Base-by-base conservation (phyloP, 92 coral and sea anemone genomes). In the Paragorgia papillata region DNA sequence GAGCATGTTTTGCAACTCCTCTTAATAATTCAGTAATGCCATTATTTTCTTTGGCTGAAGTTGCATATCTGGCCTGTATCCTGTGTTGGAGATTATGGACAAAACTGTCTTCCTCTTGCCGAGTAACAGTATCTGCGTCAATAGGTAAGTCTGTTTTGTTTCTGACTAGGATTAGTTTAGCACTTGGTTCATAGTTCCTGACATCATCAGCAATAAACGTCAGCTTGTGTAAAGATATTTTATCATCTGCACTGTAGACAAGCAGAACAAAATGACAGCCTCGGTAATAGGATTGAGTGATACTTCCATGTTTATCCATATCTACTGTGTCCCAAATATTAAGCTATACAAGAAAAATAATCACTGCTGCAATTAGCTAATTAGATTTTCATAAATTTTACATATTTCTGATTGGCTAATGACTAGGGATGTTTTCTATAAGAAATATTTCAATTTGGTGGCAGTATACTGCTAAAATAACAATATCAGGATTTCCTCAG, bases 251-350 rank as follows among this genome's bases (percentile, higher is more conserved):
- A 57, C 92, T 88, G 75, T 92, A 92, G 18, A 92, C 97, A 25
- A 92, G 61, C 54, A 92, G 73, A 24, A 92, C 96, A 37, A 83
- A 84, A 17, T 66, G 81, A 79, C 96, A 84, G 37, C 62, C 82
- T 64, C 62, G 34, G 85, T 74, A 90, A 69, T 92, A 84, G 7
- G 96, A 80, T 29, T 88, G 87, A 5, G 97, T 89, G 31, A 90
- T 80, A 21, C 62, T 60, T 0, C 83, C 92, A 73, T 79, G 54
- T 9, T 43, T 31, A 43, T 92, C 97, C 57, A 92, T 69, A 18
- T 91, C 97, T 51, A 67, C 69, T 27, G 96, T 92, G 62, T 92
- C 97, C 85, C 91, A 88, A 56, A 92, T 66, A 9, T 67, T 30
- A 41, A 90, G 44, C 97, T 92, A 83, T 12, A 43, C 43, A 69